Base-by-base conservation (phyloP, 2,113 vertebrate species). In the Sceloporus undulatus region DNA sequence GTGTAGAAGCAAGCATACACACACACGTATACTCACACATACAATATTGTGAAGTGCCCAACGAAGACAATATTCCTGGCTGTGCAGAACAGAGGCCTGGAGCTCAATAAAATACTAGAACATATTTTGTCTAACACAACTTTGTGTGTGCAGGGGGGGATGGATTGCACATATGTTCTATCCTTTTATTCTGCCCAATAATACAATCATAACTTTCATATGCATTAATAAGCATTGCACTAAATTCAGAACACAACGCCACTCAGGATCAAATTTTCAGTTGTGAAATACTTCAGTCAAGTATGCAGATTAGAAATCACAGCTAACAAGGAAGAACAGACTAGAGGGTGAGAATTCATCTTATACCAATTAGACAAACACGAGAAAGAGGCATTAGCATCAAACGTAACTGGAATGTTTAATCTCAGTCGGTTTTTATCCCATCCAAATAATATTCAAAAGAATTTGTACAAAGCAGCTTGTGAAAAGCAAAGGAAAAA, bases 351-450 rank as follows among this genome's bases (percentile, higher is more conserved):
- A 52, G 56, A 76, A 86, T 77, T 71, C 70, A 79, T 93, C 94
- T 93, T 93, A 83, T 82, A 90, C n/a, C 83, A 90, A 85, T 91
- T 93, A 93, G 85, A 86, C 90, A 90, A 92, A 91, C 79, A 93
- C 68, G 76, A 91, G 86, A 85, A 88, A 78, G 68, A 79, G 88
- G 34, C 87, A 2, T 1, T 1, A 38, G 18, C 34, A 91, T 91
- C 81, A 89, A 92, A 90, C 82, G 38, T 84, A 91, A 94, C 52
- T 82, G 40, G 80, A 85, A 89, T 21, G 29, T 23, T 91, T 93
- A 5, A 82, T 79, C n/a, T 90, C 13, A 87, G 5, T 29, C 9
- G 80, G 25, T 84, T 87, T 75, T 86, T 85, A 85, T 81, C 38
- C 75, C 48, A 29, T 81, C 8, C 52, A 81, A 89, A 38, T 62